A percentile compares a stretch with the other conserved stretches of the same genome.
phyloP scores from a whole-genome alignment of 2,797 vertebrate genomes.

The Urocyon cinereoargenteus region DNA sequence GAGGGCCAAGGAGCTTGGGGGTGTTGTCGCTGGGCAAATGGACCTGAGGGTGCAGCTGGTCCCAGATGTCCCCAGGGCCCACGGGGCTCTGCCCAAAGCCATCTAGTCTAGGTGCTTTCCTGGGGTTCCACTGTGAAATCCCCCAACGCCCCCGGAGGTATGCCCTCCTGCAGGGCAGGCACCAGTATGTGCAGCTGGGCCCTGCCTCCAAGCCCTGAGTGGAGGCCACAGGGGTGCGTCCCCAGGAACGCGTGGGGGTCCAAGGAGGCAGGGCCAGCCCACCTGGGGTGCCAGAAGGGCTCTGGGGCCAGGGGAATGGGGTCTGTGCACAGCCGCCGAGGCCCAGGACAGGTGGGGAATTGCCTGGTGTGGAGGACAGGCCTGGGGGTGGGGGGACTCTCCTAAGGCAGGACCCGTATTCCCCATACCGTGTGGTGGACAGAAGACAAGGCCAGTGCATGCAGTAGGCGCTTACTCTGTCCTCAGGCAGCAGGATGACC shows the following conservation, averaged over 20 bases:
- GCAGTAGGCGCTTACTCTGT: neutral
- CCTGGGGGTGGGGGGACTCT: neutral
- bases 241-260: neutral
- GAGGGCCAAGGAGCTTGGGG: rapidly evolving
- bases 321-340: rapidly evolving
- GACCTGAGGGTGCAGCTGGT: neutral
- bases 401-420: neutral
- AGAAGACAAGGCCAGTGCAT: rapidly evolving
- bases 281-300: neutral
- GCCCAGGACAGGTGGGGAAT: neutral
- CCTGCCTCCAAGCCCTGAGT: neutral
- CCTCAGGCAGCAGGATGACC: neutral
- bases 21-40: neutral
- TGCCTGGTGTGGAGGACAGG: neutral
- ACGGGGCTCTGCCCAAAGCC: neutral
- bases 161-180: rapidly evolving
- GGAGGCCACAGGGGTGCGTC: neutral
- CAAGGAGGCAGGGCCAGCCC: neutral
- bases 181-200: neutral
- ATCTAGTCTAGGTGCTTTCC: neutral
- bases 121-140: neutral
- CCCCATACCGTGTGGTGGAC: rapidly evolving
- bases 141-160: rapidly evolving
- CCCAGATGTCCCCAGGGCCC: neutral
- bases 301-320: rapidly evolving